These are phyloP conservation scores for Strix aluco DNA, from an alignment of 2,113 vertebrate genomes.

Conservation along the genomic window DNA sequence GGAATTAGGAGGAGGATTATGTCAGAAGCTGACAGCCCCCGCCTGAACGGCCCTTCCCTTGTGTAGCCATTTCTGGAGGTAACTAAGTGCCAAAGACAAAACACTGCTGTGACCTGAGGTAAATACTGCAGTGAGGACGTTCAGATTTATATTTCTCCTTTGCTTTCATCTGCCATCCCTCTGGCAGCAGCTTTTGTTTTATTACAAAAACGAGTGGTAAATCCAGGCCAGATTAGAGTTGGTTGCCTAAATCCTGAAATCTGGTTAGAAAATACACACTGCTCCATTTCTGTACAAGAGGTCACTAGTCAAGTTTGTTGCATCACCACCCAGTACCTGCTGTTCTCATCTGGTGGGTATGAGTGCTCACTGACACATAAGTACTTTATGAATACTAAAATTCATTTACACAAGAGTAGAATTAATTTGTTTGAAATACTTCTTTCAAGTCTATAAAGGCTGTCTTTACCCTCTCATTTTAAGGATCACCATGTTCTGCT, in stretches of 20 bases:
- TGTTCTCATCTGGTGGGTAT: not conserved
- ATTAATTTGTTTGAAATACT: not conserved
- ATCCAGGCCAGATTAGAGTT: fast-evolving
- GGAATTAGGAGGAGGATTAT: too few relatives aligned
- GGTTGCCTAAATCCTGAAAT: fast-evolving
- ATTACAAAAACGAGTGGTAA: not conserved
- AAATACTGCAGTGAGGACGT: fast-evolving
- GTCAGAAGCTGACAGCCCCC: not conserved
- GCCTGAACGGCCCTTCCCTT: fast-evolving
- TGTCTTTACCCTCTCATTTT: not conserved
- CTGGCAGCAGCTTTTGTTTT: too few relatives aligned
- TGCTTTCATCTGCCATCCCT: not conserved
- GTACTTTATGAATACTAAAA: not conserved
- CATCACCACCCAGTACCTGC: fast-evolving
- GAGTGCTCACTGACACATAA: not conserved
- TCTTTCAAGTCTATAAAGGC: not conserved
- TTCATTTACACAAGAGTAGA: not conserved
- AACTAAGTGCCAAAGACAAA: not conserved
- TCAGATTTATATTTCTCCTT: fast-evolving
- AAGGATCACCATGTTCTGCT: not conserved
- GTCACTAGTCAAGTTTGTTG: fast-evolving
- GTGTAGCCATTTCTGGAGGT: fast-evolving
- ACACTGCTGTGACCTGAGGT: fast-evolving
- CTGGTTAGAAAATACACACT: fast-evolving
- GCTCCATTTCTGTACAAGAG: fast-evolving